Evolutionary conservation across 2,888 invertebrate genomes (phyloP).

Genomic region (Pseudococcus jackbeardsleyi): DNA sequence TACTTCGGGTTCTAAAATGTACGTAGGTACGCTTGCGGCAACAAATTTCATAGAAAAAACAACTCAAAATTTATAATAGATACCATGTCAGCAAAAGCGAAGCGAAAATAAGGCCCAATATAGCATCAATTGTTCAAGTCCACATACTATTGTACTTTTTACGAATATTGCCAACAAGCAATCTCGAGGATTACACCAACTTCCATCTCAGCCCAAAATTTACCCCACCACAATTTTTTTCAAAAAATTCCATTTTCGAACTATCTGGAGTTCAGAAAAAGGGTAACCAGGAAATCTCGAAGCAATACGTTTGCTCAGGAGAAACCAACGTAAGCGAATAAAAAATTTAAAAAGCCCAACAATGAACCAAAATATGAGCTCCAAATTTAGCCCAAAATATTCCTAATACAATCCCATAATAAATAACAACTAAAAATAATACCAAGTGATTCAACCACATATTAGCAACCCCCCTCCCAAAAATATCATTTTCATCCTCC

Average conservation of each 20-base stretch:
- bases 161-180: background rate
- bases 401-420: background rate
- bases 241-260: background rate
- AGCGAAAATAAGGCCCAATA: slow-evolving; percentile 57
- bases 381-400: background rate
- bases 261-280: no score
- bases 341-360: background rate
- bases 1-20: background rate
- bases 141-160: background rate
- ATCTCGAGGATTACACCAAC: background rate
- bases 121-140: slow-evolving; percentile 14
- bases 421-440: background rate
- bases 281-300: no score
- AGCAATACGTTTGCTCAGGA: background rate
- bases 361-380: background rate
- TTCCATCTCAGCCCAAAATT: background rate
- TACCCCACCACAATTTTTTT: background rate
- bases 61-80: slow-evolving; percentile 36
- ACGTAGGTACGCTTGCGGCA: background rate
- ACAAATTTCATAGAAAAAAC: background rate
- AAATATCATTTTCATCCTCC: no score
- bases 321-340: background rate
- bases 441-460: background rate
- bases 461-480: background rate
- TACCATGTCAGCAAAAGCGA: slow-evolving; percentile 60